These are phyloP conservation scores for Phacellophora camtschatica DNA, from an alignment of 30 jellyfish, hydroid and myxozoan species.

Conservation along the genomic window DNA sequence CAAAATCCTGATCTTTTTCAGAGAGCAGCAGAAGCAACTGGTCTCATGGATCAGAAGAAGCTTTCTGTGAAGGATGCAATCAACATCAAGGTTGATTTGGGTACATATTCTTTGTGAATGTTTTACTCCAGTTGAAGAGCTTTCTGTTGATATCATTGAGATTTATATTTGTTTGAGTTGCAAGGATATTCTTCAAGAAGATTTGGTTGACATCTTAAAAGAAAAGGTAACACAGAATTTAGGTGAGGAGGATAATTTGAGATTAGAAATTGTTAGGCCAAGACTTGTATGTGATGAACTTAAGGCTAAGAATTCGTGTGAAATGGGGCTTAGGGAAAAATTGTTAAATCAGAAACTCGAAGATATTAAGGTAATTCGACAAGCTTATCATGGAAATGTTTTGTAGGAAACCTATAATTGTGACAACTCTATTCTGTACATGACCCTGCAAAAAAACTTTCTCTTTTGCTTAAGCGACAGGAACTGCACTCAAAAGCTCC, in stretches of 20 bases:
- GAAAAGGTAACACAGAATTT: not conserved
- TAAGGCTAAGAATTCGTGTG: conserved; percentile 5
- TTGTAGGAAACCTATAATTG: conserved; percentile 45
- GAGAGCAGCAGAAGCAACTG: not conserved
- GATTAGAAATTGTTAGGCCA: not conserved
- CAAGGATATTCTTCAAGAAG: conserved; percentile 1
- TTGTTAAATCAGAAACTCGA: conserved; percentile 7
- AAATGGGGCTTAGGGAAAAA: conserved; percentile 7
- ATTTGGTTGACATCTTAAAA: not conserved
- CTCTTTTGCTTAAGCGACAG: not conserved
- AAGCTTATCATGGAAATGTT: conserved; percentile 60
- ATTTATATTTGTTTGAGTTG: not conserved
- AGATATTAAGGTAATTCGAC: conserved; percentile 23
- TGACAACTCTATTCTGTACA: not conserved
- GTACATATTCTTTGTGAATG: conserved; percentile 19
- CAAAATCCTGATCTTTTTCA: not conserved
- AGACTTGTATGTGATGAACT: conserved; percentile 8
- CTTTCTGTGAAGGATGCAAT: not conserved
- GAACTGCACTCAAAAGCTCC: not conserved
- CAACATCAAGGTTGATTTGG: not conserved
- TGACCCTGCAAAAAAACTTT: not conserved
- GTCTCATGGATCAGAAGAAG: not conserved
- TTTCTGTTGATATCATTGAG: not conserved
- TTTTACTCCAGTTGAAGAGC: not conserved
- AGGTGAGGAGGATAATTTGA: conserved; percentile 1